These are phyloP conservation scores for Xestia ashworthii DNA, from an alignment of 2,888 invertebrate species.

Conservation along the genomic window DNA sequence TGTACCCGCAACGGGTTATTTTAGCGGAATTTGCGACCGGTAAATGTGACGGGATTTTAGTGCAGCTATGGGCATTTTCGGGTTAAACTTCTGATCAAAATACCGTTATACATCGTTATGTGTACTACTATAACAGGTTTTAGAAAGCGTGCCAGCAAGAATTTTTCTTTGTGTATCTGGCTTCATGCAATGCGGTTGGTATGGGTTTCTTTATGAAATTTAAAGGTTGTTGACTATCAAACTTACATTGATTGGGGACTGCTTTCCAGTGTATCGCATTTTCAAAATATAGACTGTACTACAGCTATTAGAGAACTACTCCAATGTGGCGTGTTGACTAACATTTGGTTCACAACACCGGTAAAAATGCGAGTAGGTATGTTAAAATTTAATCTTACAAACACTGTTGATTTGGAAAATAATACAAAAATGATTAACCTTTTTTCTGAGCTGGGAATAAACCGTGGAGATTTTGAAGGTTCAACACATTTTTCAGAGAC, in stretches of 20 bases:
- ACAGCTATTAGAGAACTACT: neutral
- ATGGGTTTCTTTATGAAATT: neutral
- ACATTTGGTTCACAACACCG: neutral
- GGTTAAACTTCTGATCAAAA: constrained; percentile 61
- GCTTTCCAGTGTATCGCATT: neutral
- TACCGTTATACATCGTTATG: constrained; percentile 46
- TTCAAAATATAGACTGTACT: neutral
- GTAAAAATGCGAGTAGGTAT: neutral
- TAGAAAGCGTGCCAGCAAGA: constrained; percentile 14
- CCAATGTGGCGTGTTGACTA: neutral
- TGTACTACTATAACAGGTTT: constrained; percentile 25
- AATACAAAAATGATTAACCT: neutral
- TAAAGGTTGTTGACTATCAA: neutral
- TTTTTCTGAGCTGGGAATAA: neutral
- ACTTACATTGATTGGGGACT: neutral
- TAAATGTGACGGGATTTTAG: constrained; percentile 73
- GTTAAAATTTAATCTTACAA: neutral
- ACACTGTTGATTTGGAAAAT: neutral
- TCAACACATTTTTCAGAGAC: neutral
- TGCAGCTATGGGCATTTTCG: constrained; percentile 65
- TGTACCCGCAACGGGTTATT: constrained; percentile 68
- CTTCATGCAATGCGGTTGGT: neutral
- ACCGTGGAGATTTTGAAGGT: too few relatives aligned
- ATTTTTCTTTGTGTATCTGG: constrained; percentile 7
- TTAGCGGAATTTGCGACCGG: constrained; percentile 68